phyloP scores from a whole-genome alignment of 2,113 vertebrate genomes.

The Trogon melanurus region DNA sequence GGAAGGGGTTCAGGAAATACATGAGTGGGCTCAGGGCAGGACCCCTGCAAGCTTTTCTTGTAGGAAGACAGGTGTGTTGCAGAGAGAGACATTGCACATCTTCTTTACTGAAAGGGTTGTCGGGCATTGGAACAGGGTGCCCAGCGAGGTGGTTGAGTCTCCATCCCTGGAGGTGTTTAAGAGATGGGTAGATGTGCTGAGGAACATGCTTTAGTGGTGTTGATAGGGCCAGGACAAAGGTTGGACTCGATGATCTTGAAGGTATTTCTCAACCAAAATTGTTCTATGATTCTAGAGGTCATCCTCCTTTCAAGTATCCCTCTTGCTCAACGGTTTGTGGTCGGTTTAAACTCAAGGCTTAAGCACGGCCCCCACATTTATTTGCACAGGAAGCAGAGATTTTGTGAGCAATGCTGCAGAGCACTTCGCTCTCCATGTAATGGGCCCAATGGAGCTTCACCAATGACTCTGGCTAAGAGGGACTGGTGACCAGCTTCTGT shows the following conservation, averaged over 20 bases:
- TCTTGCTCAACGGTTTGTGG: background rate
- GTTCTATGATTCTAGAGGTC: too few relatives aligned
- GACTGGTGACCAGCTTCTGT: background rate
- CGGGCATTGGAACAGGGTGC: too few relatives aligned
- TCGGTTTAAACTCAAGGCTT: background rate
- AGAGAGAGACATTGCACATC: background rate
- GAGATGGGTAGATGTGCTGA: too few relatives aligned
- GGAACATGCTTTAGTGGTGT: too few relatives aligned
- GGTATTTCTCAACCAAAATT: too few relatives aligned
- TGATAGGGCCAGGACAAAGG: too few relatives aligned
- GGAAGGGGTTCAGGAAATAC: background rate
- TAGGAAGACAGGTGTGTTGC: background rate
- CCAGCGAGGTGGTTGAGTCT: too few relatives aligned
- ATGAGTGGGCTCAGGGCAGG: fast-evolving
- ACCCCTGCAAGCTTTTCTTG: background rate
- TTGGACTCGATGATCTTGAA: too few relatives aligned
- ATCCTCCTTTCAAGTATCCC: background rate
- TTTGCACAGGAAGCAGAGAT: background rate
- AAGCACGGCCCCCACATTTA: background rate
- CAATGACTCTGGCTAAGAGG: background rate
- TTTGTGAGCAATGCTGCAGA: background rate
- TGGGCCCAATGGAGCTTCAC: background rate
- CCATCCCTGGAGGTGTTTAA: too few relatives aligned
- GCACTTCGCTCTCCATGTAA: background rate
- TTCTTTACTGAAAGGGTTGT: too few relatives aligned